Percentiles rank a stretch among this genome's conserved stretches.
Conservation (phyloP, 2,797 vertebrate species). For the Rachycentron canadum region DNA sequence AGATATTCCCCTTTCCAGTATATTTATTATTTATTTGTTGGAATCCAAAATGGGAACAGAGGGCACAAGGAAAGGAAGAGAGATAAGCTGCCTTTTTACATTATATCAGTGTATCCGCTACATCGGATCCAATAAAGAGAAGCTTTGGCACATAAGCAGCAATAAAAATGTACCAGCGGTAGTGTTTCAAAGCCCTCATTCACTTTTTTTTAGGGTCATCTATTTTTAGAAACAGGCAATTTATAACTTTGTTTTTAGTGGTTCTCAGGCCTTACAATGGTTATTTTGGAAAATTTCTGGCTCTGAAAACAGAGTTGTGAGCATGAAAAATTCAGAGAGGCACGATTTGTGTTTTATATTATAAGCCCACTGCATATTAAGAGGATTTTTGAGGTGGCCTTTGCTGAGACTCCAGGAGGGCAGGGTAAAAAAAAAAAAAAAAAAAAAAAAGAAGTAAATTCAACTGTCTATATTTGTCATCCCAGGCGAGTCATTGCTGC, state of each 20-base stretch:
- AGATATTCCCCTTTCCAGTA: background rate
- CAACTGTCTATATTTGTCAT: constrained; percentile 27
- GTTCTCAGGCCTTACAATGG: constrained; percentile 1
- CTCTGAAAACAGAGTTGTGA: background rate
- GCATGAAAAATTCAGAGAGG: constrained; percentile 6
- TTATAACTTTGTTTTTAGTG: constrained; percentile 26
- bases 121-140: background rate
- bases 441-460: too few relatives aligned
- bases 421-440: background rate
- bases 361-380: background rate
- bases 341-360: constrained; percentile 23
- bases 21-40: background rate
- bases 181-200: background rate
- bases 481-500: constrained; percentile 27
- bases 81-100: constrained; percentile 4
- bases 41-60: constrained; percentile 3
- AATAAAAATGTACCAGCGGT: background rate
- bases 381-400: background rate
- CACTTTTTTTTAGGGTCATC: constrained; percentile 23
- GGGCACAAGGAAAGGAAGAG: background rate
- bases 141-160: constrained; percentile 11
- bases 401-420: constrained; percentile 3
- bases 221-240: constrained; percentile 24
- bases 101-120: background rate
- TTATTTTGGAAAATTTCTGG: constrained; percentile 3